Percentiles rank a stretch among this genome's conserved stretches.
phyloP scores from a whole-genome alignment of 2,113 vertebrate species.

The Holacanthus passer region DNA sequence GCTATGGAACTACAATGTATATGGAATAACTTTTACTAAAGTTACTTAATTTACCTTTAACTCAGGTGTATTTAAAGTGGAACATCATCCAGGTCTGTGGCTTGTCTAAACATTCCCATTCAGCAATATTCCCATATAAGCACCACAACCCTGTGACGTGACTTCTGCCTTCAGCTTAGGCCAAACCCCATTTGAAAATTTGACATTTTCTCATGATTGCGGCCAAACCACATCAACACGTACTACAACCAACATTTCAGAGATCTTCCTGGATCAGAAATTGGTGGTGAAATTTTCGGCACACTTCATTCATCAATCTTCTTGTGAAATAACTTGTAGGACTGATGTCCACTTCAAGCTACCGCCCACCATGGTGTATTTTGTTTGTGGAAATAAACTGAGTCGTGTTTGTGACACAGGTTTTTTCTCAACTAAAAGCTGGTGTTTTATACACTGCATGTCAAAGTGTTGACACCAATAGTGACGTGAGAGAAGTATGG shows the following conservation, averaged over 20 bases:
- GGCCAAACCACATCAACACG: rapidly evolving
- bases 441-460: background rate
- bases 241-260: rapidly evolving
- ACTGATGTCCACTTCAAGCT: background rate
- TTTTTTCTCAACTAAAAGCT: too few relatives aligned
- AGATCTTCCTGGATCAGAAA: rapidly evolving
- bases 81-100: background rate
- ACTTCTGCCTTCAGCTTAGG: rapidly evolving
- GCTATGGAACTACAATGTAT: background rate
- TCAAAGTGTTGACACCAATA: background rate
- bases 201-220: background rate
- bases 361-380: background rate
- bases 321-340: constrained; percentile 5
- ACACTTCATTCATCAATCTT: rapidly evolving
- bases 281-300: background rate
- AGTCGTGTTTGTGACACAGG: background rate
- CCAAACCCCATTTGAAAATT: constrained; percentile 8
- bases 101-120: constrained; percentile 13
- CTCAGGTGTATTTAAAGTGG: background rate
- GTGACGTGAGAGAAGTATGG: background rate
- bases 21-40: background rate
- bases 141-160: background rate
- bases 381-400: background rate
- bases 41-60: background rate
- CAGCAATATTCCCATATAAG: constrained; percentile 14